These are phyloP conservation scores for Pipistrellus nathusii DNA, from an alignment of 2,797 vertebrate species.

Conservation along the genomic window DNA sequence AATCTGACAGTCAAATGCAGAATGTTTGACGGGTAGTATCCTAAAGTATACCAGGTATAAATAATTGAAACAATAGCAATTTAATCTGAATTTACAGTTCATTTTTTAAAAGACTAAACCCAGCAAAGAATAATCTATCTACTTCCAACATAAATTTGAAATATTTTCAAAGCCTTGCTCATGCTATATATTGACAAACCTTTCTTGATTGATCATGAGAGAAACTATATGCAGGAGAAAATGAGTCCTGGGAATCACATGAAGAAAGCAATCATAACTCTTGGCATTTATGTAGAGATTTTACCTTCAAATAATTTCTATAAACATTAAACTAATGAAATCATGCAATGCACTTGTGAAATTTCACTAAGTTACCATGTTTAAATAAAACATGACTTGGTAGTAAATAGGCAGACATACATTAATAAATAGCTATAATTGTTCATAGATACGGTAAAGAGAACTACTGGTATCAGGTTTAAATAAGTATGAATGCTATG, in stretches of 20 bases:
- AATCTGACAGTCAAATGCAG: conserved; percentile 40
- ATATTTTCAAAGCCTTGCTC: conserved; percentile 34
- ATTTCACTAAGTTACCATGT: background rate
- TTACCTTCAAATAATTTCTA: conserved; percentile 63
- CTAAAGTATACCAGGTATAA: conserved; percentile 26
- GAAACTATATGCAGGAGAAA: conserved; percentile 47
- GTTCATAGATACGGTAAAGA: conserved; percentile 29
- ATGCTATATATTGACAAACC: background rate
- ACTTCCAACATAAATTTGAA: conserved; percentile 56
- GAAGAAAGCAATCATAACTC: conserved; percentile 55
- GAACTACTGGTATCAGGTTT: conserved; percentile 18
- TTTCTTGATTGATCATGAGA: conserved; percentile 47
- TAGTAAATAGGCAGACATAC: background rate
- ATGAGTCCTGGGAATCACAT: conserved; percentile 35
- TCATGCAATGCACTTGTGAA: conserved; percentile 43
- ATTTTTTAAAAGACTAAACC: conserved; percentile 63
- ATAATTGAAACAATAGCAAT: background rate
- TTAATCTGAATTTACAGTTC: conserved; percentile 50
- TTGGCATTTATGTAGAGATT: conserved; percentile 50
- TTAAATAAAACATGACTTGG: conserved; percentile 39
- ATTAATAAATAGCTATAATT: background rate
- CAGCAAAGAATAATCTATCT: conserved; percentile 58
- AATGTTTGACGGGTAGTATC: background rate
- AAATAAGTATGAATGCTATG: conserved; percentile 42
- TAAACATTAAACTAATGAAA: conserved; percentile 70